These are phyloP conservation scores for Auanema sp. DNA, from an alignment of 2,888 invertebrate species.

Conservation along the genomic window DNA sequence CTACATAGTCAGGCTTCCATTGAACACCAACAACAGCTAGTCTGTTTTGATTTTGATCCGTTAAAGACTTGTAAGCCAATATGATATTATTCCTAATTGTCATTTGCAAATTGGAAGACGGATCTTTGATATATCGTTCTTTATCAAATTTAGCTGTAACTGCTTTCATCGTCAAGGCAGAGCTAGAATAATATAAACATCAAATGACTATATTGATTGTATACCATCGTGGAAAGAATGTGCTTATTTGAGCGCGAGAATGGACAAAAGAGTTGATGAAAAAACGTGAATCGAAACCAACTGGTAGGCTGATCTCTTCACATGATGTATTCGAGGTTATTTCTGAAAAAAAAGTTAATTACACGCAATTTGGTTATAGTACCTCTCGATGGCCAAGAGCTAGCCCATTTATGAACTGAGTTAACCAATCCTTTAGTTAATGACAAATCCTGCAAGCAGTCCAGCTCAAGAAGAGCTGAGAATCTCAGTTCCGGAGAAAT, in stretches of 20 bases:
- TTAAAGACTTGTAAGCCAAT: slow-evolving; percentile 21
- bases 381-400: slow-evolving; percentile 32
- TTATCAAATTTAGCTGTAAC: slow-evolving; percentile 36
- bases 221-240: slow-evolving; percentile 51
- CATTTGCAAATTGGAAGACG: slow-evolving; percentile 18
- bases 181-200: slow-evolving; percentile 24
- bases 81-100: slow-evolving; percentile 28
- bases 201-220: too few species aligned
- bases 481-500: slow-evolving; percentile 22
- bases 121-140: slow-evolving; percentile 22
- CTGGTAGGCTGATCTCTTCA: slow-evolving; percentile 24
- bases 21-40: slow-evolving; percentile 50
- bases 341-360: not conserved
- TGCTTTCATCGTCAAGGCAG: slow-evolving; percentile 30
- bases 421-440: slow-evolving; percentile 26
- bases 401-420: slow-evolving; percentile 28
- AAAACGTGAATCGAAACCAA: slow-evolving; percentile 21
- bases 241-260: slow-evolving; percentile 39
- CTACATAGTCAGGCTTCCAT: slow-evolving; percentile 44
- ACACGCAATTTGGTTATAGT: not conserved
- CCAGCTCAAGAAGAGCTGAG: slow-evolving; percentile 24
- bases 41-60: slow-evolving; percentile 31
- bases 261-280: slow-evolving; percentile 52
- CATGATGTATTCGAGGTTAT: slow-evolving; percentile 13
- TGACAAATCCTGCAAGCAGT: slow-evolving; percentile 29